A percentile compares a stretch with the other conserved stretches of the same genome.
phyloP scores from a whole-genome alignment of 1,140 invertebrate species.

The Anthonomus grandis region DNA sequence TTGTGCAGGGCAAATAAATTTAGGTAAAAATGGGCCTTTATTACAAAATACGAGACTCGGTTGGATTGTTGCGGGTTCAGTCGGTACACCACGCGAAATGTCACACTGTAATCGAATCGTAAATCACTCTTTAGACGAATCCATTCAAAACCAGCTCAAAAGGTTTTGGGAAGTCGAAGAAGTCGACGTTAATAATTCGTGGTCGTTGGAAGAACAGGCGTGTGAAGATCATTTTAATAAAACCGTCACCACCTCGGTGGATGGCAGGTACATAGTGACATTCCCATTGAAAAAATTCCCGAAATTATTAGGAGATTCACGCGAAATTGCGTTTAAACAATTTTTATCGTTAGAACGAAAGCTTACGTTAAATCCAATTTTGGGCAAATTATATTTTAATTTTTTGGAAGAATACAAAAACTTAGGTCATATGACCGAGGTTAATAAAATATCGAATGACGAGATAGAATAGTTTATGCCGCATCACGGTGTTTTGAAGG shows the following conservation, averaged over 20 bases:
- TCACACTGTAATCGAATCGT: background rate
- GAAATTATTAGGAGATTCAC: constrained; percentile 20
- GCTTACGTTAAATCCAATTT: constrained; percentile 11
- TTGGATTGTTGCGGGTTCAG: constrained; percentile 25
- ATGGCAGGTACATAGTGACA: constrained; percentile 21
- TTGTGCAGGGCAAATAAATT: constrained; percentile 23
- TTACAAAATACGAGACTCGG: constrained; percentile 33
- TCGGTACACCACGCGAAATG: background rate
- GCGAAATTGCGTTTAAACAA: constrained; percentile 5
- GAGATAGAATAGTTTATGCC: constrained; percentile 3
- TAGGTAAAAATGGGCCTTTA: constrained; percentile 2
- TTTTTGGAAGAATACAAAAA: constrained; percentile 24
- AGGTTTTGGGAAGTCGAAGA: constrained; percentile 30
- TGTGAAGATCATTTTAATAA: constrained; percentile 28
- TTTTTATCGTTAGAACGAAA: constrained; percentile 18
- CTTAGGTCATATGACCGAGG: constrained; percentile 14
- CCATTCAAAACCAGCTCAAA: background rate
- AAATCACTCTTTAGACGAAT: background rate
- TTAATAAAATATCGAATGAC: background rate
- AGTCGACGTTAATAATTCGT: background rate
- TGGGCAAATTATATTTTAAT: constrained; percentile 7
- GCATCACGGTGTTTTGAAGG: constrained; percentile 16
- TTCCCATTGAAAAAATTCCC: constrained; percentile 26
- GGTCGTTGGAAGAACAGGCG: constrained; percentile 22
- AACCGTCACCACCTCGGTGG: background rate